Evolutionary conservation across 2,797 vertebrate species (phyloP), one percentile per base, ranked within the genome.

Genomic region (Syngnathus rostellatus): DNA sequence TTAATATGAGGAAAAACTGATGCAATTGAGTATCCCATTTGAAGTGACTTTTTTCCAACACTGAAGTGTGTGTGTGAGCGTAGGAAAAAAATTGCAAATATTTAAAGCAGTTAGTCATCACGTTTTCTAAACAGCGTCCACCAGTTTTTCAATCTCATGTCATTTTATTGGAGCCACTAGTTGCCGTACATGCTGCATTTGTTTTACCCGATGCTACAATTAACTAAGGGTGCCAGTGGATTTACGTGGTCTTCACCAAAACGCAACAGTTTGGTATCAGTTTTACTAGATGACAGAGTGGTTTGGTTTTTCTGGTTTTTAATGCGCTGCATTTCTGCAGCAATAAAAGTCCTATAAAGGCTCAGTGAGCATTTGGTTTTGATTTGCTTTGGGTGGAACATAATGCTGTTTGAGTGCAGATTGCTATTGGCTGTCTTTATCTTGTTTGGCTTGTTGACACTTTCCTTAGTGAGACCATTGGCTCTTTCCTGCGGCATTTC

Each of bases 311-410:
- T 37, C 9, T 37, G 12, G 17, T 38, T 17, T 38, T 64, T 37
- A 6, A 64, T 55, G 31, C 51, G 19, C 8, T 59, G 63, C 53
- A 55, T 8, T 54, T 73, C 19, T 67, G n/a, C 8, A 19, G 23
- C 63, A 51, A 67, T 79, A 69, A 48, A 45, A 48, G 41, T 60
- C 3, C 59, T 41, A 17, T 45, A 48, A 63, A 63, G 6, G 25
- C 37, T 39, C 25, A 38, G 25, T 8, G 17, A n/a, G 10, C 62
- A 54, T 77, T 77, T 68, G 54, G 31, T 64, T 80, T 76, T 67
- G 72, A 73, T 68, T 43, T 55, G 54, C 1, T 46, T 68, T 60
- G 65, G 66, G 66, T 50, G 48, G 62, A 69, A 69, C 31, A 31
- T 60, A 69, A 79, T 43, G 41, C 63, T 68, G 45, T 58, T 31